phyloP scores from a whole-genome alignment of 1,140 invertebrate species.

The Drosophila azteca region DNA sequence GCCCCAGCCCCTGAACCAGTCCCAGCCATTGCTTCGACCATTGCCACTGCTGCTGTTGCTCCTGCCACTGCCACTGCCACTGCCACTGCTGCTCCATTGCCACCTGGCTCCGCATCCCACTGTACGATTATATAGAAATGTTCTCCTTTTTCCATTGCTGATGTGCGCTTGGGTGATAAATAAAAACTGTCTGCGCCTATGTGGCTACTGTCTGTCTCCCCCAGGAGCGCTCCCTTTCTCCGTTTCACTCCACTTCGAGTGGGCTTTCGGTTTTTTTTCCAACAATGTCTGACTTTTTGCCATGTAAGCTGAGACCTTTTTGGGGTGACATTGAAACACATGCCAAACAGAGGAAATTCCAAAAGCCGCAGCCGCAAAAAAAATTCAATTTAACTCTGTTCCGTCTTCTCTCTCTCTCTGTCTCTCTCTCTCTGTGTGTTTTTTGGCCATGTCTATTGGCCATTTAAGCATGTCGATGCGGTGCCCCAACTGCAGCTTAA shows the following conservation, averaged over 20 bases:
- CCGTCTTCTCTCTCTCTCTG: constrained; percentile 19
- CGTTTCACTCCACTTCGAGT: too few relatives aligned
- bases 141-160: constrained; percentile 5
- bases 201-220: constrained; percentile 30
- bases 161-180: constrained; percentile 64
- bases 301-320: constrained; percentile 48
- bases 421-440: background rate
- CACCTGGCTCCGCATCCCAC: constrained; percentile 8
- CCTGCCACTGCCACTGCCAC: constrained; percentile 2
- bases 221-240: too few relatives aligned
- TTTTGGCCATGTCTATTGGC: constrained; percentile 50
- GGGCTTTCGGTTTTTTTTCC: constrained; percentile 17
- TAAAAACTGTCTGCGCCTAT: constrained; percentile 82
- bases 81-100: background rate
- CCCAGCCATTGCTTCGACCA: too few relatives aligned
- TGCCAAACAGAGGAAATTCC: constrained; percentile 48
- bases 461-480: constrained; percentile 62
- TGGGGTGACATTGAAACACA: constrained; percentile 55
- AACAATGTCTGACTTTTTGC: constrained; percentile 60
- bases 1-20: too few relatives aligned
- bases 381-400: constrained; percentile 73
- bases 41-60: too few relatives aligned
- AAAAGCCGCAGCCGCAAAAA: constrained; percentile 25
- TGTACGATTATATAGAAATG: background rate
- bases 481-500: constrained; percentile 56